Percentiles rank a stretch among this genome's conserved stretches.
Conservation (phyloP, 2,797 vertebrate species). For the Todus mexicanus region DNA sequence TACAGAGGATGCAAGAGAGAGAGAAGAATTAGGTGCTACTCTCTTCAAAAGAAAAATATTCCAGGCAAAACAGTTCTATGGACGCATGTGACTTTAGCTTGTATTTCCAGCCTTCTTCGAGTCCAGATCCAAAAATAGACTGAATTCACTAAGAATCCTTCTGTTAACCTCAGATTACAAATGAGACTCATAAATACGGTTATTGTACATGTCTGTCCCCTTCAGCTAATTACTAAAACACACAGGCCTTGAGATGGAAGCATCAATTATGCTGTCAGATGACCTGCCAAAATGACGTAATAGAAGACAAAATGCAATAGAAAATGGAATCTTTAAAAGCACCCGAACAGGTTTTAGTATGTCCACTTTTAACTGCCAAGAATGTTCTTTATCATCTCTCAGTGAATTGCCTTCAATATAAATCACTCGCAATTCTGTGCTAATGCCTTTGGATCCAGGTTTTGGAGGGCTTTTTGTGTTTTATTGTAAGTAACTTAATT, state of each 20-base stretch:
- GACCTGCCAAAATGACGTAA: not conserved
- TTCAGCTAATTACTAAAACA: slow-evolving; percentile 11
- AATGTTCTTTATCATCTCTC: not conserved
- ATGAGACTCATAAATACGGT: not conserved
- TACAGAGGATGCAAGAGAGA: not conserved
- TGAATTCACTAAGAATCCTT: not conserved
- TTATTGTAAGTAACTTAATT: not conserved
- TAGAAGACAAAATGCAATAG: not conserved
- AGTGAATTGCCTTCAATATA: not conserved
- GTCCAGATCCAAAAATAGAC: not conserved
- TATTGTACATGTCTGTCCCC: not conserved
- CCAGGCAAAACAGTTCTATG: not conserved
- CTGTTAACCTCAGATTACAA: not conserved
- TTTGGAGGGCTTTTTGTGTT: not conserved
- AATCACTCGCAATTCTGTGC: not conserved
- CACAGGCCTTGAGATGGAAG: not conserved
- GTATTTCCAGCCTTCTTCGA: not conserved
- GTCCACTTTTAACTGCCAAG: not conserved
- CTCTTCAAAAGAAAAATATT: not conserved
- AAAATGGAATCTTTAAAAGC: slow-evolving; percentile 7
- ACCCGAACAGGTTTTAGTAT: not conserved
- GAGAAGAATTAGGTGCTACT: not conserved
- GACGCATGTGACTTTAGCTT: not conserved
- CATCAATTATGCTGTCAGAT: slow-evolving; percentile 1
- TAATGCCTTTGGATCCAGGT: not conserved